Base-by-base conservation (phyloP, 2,888 invertebrate genomes). In the Cetonia aurata region DNA sequence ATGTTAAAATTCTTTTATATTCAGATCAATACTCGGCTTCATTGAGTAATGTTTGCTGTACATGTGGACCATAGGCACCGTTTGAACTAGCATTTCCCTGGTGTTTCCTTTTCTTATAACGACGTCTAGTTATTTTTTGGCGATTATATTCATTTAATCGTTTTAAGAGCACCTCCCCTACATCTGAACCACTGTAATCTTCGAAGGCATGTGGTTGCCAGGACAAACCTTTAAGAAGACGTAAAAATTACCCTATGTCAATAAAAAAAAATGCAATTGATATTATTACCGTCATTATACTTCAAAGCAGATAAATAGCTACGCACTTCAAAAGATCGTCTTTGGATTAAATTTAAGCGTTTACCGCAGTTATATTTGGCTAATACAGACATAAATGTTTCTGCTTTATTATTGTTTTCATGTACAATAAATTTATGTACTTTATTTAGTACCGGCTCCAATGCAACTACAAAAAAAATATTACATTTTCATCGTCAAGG, bases 321-420 rank as follows among this genome's bases (percentile, higher is more conserved):
- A 10, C 59, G 41, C 19, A 59, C 42, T 15, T 59, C 42, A 59
- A 59, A 59, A 41, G 42, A 59, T 41, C 42, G 42, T 59, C 59
- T 31, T 12, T 59, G 41, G 1, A 44, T 41, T 10, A n/a, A n/a
- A n/a, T n/a, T n/a, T n/a, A n/a, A n/a, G n/a, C n/a, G n/a, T n/a
- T n/a, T n/a, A n/a, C n/a, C n/a, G n/a, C n/a, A n/a, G n/a, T n/a
- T n/a, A n/a, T n/a, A n/a, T n/a, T n/a, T n/a, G n/a, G n/a, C n/a
- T 31, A 59, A 33, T 25, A 59, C 13, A n/a, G 59, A 33, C 59
- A 41, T 59, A 59, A 59, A 59, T 13, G 15, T 59, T 13, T 59
- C 59, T 6, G 59, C 42, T 41, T 41, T 44, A 59, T 59, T 59
- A 19, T 59, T 59, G 12, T 13, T 59, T 15, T 13, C 41, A 42